Base-by-base conservation (phyloP, 2,888 invertebrate species). In the Parelbella ahira region DNA sequence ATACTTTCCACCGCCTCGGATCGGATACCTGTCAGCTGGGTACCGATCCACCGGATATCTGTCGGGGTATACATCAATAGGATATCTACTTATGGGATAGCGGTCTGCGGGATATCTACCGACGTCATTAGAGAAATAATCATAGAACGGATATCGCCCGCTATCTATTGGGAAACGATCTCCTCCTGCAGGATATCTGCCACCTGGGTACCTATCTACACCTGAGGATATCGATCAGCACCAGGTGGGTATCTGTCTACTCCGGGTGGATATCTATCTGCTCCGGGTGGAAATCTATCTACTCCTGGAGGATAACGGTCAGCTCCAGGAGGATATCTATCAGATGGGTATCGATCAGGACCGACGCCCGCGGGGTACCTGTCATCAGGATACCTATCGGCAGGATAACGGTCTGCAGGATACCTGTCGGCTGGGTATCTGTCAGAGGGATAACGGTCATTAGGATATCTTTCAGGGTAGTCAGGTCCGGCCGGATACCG, bases 301-400 rank as follows among this genome's bases (percentile, higher is more conserved):
- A 74, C 69, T 0, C 80, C 75, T 4, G 78, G 80, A 8, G 90
- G 90, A 54, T 89, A 90, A 15, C 89, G 80, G 56, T 88, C 90
- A 25, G 72, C 67, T 51, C 81, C 77, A 37, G 74, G 69, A 1
- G 89, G 79, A 46, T 68, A 78, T 37, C 77, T 69, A 54, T 88
- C 83, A 1, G 75, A 2, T 2, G 73, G 76, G 42, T 67, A 76
- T 44, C 76, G 61, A 36, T 76, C 79, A 24, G 65, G 54, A 21
- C 79, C 76, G 21, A 79, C 76, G 33, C 77, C 75, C 9, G 73
- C 70, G 23, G 89, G 86, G 60, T 88, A 88, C 64, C 88, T 78
- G 58, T 87, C 88, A 45, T 77, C 77, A 45, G 89, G 84, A 56
- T 80, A n/a, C n/a, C n/a, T n/a, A n/a, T n/a, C n/a, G n/a, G n/a